Evolutionary conservation across 2,797 vertebrate species (phyloP).

Genomic region (Anniella stebbinsi): DNA sequence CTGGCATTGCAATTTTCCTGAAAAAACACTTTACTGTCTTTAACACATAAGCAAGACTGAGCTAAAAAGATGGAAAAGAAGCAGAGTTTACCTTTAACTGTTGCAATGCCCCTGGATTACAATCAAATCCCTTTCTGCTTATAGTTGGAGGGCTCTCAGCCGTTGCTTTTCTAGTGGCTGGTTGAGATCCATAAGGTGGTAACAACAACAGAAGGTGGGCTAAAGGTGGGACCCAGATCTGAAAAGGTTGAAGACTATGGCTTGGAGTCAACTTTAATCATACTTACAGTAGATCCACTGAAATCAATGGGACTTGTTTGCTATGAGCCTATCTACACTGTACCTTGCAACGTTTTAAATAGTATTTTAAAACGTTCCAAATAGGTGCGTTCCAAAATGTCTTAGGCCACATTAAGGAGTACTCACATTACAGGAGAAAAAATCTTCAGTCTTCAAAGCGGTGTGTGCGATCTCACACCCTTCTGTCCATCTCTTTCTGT

Average conservation of each 20-base stretch:
- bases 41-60: constrained; percentile 11
- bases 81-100: constrained; percentile 42
- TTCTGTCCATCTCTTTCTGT: no score
- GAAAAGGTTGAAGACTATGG: background rate
- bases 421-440: no score
- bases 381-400: no score
- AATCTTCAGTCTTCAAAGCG: no score
- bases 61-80: background rate
- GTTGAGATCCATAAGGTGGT: background rate
- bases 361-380: no score
- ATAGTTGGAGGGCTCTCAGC: background rate
- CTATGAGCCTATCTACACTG: no score
- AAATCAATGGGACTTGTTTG: background rate
- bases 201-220: no score
- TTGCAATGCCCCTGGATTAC: constrained; percentile 48
- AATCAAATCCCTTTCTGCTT: background rate
- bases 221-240: background rate
- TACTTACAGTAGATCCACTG: background rate
- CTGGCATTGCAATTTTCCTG: constrained; percentile 28
- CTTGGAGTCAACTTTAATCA: background rate
- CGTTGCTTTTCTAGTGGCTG: background rate
- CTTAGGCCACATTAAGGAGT: no score
- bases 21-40: constrained; percentile 26
- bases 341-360: no score
- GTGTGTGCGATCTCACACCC: no score